Percentiles rank a stretch among this genome's conserved stretches.
Evolutionary conservation across 1,140 invertebrate genomes (phyloP).

Genomic region (Teleopsis dalmanni): DNA sequence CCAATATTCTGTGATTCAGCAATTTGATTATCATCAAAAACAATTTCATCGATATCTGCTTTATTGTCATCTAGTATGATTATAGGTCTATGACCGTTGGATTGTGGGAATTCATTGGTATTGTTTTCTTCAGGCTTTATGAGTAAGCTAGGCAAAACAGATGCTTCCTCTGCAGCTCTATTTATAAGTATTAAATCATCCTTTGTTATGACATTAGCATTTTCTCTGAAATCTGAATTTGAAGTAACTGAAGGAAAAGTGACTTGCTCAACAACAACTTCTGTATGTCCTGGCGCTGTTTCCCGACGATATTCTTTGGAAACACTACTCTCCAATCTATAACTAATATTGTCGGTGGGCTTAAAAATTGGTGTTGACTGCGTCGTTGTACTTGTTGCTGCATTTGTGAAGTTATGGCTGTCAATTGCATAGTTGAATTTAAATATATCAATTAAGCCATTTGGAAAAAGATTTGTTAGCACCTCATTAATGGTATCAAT

Average conservation of each 20-base stretch:
- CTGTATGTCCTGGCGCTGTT: slow-evolving; percentile 28
- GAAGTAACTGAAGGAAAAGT: not conserved
- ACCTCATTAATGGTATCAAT: slow-evolving; percentile 35
- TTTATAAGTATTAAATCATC: slow-evolving; percentile 35
- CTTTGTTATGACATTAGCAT: slow-evolving; percentile 28
- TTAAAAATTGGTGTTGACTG: not conserved
- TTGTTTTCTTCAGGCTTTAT: slow-evolving; percentile 23
- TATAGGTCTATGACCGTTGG: slow-evolving; percentile 17
- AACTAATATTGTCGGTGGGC: slow-evolving; percentile 10
- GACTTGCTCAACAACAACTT: slow-evolving; percentile 35
- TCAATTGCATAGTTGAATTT: slow-evolving; percentile 25
- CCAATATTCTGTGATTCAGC: slow-evolving; percentile 26
- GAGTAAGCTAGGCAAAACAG: slow-evolving; percentile 33
- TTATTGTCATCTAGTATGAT: slow-evolving; percentile 26
- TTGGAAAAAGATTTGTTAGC: slow-evolving; percentile 33
- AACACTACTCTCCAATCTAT: slow-evolving; percentile 29
- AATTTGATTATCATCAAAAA: slow-evolving; percentile 31
- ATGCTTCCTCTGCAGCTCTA: slow-evolving; percentile 28
- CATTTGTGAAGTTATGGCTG: not conserved
- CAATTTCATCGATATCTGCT: slow-evolving; percentile 5
- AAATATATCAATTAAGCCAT: slow-evolving; percentile 39
- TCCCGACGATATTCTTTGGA: slow-evolving; percentile 32
- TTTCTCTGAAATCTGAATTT: slow-evolving; percentile 18
- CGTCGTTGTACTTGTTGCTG: not conserved
- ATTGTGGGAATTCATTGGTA: not conserved